phyloP scores from a whole-genome alignment of 2,888 invertebrate genomes.

The Brenthis daphne region DNA sequence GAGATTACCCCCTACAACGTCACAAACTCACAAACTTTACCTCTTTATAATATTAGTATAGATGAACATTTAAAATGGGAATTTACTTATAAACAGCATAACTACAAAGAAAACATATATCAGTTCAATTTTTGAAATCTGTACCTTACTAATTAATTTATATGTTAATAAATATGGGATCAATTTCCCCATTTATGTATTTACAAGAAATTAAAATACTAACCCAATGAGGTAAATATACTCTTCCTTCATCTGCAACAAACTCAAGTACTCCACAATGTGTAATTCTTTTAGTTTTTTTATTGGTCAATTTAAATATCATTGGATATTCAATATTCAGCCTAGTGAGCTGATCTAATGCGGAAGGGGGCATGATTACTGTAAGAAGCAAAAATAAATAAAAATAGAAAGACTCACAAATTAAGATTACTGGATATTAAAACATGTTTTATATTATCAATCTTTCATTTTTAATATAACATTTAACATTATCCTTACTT shows the following conservation, averaged over 20 bases:
- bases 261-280: slow-evolving; percentile 99
- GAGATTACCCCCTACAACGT: no score
- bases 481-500: slow-evolving; percentile 83
- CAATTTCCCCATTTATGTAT: not conserved
- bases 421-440: no score
- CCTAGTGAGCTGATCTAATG: slow-evolving; percentile 94
- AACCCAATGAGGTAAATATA: slow-evolving; percentile 99
- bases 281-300: slow-evolving; percentile 90
- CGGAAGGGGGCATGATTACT: slow-evolving; percentile 99
- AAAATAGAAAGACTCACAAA: no score
- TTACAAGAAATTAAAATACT: slow-evolving; percentile 24
- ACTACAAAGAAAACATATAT: no score
- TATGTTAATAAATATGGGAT: no score
- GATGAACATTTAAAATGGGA: no score
- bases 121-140: no score
- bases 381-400: slow-evolving; percentile 54
- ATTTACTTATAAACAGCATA: no score
- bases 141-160: no score
- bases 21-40: no score
- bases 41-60: no score
- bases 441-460: not conserved
- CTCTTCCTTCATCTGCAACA: slow-evolving; percentile 98
- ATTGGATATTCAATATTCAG: slow-evolving; percentile 98
- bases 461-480: not conserved
- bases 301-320: slow-evolving; percentile 97